Base-by-base conservation (phyloP, 2,113 vertebrate genomes). In the Tylochromis polylepis region DNA sequence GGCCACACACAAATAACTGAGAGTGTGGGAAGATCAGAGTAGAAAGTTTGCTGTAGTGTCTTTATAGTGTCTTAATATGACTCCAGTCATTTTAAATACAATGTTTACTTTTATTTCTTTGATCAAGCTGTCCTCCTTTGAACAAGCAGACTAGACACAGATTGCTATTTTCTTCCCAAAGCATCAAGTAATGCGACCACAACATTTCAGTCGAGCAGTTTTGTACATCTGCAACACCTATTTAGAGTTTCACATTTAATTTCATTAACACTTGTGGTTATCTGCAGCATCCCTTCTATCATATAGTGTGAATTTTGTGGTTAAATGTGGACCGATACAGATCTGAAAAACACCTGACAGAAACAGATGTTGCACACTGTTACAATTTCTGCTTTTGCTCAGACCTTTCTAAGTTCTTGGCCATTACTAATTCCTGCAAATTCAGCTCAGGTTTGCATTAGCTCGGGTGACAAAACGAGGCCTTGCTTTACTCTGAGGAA, bases 1-100 rank as follows among this genome's bases (percentile, higher is more conserved):
- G 22, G 72, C 83, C 87, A 60, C 90, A 89, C 83, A 81, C 72
- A 77, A 53, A 53, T 53, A 53, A 51, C 16, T 8, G 6, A 31
- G 70, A 12, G 72, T 1, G 53, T 62, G 10, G 81, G 82, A 83
- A 79, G 81, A 86, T 86, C 87, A 84, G 60, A 65, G 60, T 1
- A 79, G 58, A 8, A 77, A 1, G 43, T 20, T 51, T 46, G 67
- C 65, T 46, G 8, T 27, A 72, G 38, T 22, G 34, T 46, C 14
- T 72, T 46, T 46, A 43, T 27, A 72, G 38, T 22, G 34, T 46
- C 14, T 72, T 46, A 46, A 43, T 27, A 18, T 1, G 8, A 49
- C 8, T 59, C 12, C 4, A 11, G 46, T 58, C 1, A 56, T 31
- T 3, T 67, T 15, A 65, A 18, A 15, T 9, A 6, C 16, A 22